Evolutionary conservation across 2,888 invertebrate species (phyloP).

Genomic region (Leptinotarsa rubiginosa): DNA sequence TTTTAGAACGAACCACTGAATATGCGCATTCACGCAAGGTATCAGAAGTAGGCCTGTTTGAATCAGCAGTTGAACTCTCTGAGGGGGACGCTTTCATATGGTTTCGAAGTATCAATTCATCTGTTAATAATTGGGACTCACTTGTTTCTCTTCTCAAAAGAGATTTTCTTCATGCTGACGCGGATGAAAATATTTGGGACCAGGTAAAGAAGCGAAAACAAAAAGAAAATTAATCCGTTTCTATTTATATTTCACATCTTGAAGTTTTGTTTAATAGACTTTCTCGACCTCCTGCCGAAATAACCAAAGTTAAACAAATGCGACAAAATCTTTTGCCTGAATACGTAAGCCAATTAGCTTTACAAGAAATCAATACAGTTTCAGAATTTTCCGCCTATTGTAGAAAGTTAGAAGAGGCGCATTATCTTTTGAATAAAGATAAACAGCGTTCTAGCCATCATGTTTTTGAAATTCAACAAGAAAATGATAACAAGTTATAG

Average conservation of each 20-base stretch:
- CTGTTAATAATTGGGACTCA: not conserved
- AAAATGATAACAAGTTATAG: not conserved
- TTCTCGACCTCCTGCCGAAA: not conserved
- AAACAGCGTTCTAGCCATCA: not conserved
- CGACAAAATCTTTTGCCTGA: slow-evolving; percentile 13
- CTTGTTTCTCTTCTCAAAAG: slow-evolving; percentile 23
- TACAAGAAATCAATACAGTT: slow-evolving; percentile 3
- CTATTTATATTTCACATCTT: slow-evolving; percentile 20
- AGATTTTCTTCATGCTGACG: slow-evolving; percentile 22
- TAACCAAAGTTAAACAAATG: slow-evolving; percentile 14
- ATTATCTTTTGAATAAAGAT: not conserved
- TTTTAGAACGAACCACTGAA: not conserved
- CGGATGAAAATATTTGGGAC: slow-evolving; percentile 27
- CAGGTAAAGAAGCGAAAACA: slow-evolving; percentile 27
- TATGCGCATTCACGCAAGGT: not conserved
- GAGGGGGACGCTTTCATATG: slow-evolving; percentile 1
- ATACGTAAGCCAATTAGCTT: slow-evolving; percentile 8
- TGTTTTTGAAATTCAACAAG: not conserved
- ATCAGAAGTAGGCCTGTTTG: not conserved
- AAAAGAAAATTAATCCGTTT: slow-evolving; percentile 7
- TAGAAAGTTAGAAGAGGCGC: not conserved
- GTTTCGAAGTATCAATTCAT: slow-evolving; percentile 3
- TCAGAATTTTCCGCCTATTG: not conserved
- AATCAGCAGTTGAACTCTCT: not conserved
- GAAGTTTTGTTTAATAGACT: slow-evolving; percentile 16